Conservation (phyloP, 2,113 vertebrate species). For the Thermophis baileyi region DNA sequence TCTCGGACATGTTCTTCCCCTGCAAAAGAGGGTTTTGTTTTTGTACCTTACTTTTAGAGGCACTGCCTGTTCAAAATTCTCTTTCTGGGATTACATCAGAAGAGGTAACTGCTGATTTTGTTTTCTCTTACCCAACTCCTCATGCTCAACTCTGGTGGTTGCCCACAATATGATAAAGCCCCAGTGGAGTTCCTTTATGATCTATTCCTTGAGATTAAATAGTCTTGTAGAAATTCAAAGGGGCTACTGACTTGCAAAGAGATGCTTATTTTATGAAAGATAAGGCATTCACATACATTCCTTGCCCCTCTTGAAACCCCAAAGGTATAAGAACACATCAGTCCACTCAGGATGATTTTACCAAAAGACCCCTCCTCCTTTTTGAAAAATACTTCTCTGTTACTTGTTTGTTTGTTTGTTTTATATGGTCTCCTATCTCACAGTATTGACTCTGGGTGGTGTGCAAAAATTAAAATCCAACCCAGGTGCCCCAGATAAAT, state of each 20-base stretch:
- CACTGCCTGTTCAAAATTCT: neutral
- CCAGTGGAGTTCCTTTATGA: neutral
- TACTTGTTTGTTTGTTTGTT: neutral
- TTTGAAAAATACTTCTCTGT: neutral
- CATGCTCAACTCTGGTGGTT: neutral
- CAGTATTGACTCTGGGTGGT: neutral
- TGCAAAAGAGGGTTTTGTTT: no score
- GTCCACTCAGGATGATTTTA: neutral
- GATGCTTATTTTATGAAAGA: neutral
- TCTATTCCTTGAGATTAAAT: neutral
- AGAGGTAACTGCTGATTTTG: neutral
- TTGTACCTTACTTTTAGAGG: no score
- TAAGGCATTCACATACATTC: neutral
- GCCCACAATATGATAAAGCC: neutral
- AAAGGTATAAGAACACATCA: neutral
- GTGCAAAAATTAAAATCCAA: neutral
- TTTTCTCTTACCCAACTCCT: neutral
- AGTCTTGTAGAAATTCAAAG: neutral
- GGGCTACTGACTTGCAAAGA: neutral
- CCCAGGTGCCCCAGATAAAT: neutral
- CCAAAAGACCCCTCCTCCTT: neutral
- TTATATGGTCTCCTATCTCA: neutral
- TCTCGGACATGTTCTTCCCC: neutral
- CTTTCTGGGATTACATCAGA: neutral
- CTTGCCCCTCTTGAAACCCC: neutral